phyloP scores from a whole-genome alignment of 2,797 vertebrate species.

The Sebastes iracundus region DNA sequence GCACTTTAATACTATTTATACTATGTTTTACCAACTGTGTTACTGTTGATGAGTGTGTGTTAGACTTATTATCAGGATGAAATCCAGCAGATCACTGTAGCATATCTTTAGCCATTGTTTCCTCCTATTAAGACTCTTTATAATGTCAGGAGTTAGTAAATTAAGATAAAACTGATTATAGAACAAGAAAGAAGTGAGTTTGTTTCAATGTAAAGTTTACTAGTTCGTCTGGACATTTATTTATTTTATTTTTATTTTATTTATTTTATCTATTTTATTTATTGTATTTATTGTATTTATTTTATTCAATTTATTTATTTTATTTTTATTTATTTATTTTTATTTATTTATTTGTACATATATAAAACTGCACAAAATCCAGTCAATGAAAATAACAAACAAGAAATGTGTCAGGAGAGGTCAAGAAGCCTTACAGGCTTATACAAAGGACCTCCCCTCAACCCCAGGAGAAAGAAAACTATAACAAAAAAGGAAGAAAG shows the following conservation, averaged over 20 bases:
- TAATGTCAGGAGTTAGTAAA: neutral
- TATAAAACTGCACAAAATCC: too few species aligned
- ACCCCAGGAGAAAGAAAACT: rapidly evolving
- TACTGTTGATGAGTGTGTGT: neutral
- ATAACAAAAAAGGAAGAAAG: too few species aligned
- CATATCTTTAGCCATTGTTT: neutral
- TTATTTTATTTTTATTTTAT: rapidly evolving
- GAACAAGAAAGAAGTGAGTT: neutral
- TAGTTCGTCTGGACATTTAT: neutral
- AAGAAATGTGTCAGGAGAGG: too few species aligned
- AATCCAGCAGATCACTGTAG: neutral
- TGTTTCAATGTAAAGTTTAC: neutral
- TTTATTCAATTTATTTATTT: too few species aligned
- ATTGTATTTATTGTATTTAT: too few species aligned
- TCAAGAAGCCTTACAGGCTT: too few species aligned
- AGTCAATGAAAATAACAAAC: too few species aligned
- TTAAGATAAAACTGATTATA: neutral
- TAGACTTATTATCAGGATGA: neutral
- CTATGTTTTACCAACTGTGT: neutral
- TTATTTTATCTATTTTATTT: too few species aligned
- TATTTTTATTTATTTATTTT: too few species aligned
- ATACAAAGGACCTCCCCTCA: rapidly evolving
- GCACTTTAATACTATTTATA: neutral
- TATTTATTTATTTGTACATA: too few species aligned
- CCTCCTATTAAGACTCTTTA: neutral